A percentile compares a stretch with the other conserved stretches of the same genome.
phyloP scores from a whole-genome alignment of 2,888 invertebrate genomes.

The Eucera pruinosa region DNA sequence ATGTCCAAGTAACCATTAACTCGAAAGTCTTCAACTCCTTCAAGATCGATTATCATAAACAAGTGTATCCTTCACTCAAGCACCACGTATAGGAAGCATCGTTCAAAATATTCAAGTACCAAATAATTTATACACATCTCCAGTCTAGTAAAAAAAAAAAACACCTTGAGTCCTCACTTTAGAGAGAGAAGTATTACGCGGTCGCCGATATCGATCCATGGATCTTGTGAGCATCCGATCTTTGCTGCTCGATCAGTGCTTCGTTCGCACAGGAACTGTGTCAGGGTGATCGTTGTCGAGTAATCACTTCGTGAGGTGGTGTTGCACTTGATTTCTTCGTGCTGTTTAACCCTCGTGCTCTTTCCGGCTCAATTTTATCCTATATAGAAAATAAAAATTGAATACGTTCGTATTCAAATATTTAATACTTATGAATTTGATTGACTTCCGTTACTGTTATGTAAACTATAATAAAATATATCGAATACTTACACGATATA shows the following conservation, averaged over 20 bases:
- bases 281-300: slow-evolving; percentile 47
- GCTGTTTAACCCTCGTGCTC: background rate
- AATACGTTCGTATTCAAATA: too few relatives aligned
- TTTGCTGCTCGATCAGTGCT: slow-evolving; percentile 17
- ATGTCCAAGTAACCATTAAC: too few relatives aligned
- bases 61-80: background rate
- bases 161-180: background rate
- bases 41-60: too few relatives aligned
- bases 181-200: background rate
- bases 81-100: background rate
- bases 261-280: slow-evolving; percentile 34
- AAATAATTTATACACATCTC: background rate
- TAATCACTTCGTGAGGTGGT: slow-evolving; percentile 27
- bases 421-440: too few relatives aligned
- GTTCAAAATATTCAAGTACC: background rate
- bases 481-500: too few relatives aligned
- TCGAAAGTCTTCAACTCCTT: too few relatives aligned
- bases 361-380: too few relatives aligned
- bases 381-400: too few relatives aligned
- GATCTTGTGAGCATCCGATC: slow-evolving; percentile 10
- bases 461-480: too few relatives aligned
- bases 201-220: slow-evolving; percentile 13
- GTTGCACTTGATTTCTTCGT: slow-evolving; percentile 9
- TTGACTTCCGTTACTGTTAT: too few relatives aligned
- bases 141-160: background rate